These are phyloP conservation scores for Andrena minutula DNA, from an alignment of 2,888 invertebrate genomes.

Conservation along the genomic window DNA sequence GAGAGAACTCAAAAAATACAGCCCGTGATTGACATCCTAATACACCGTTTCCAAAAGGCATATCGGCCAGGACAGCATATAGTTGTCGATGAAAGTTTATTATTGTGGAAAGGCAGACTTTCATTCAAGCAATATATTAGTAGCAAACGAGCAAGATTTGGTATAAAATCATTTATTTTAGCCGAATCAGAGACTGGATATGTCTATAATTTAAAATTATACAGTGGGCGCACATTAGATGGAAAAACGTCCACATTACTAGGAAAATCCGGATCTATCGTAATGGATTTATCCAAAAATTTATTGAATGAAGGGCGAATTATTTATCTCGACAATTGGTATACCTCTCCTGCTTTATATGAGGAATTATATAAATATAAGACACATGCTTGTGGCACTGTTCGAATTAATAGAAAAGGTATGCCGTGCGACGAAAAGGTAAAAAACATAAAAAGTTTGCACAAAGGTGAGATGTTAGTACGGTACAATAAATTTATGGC, in stretches of 20 bases:
- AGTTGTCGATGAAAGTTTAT: not conserved
- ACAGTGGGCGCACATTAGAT: not conserved
- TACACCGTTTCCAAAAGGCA: slow-evolving; percentile 28
- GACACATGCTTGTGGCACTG: no score
- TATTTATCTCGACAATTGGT: slow-evolving; percentile 34
- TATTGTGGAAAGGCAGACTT: not conserved
- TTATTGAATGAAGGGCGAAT: slow-evolving; percentile 19
- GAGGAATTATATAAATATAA: no score
- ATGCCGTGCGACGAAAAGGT: no score
- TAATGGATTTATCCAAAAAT: slow-evolving; percentile 9
- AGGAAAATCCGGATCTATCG: slow-evolving; percentile 9
- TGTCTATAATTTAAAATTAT: slow-evolving; percentile 17
- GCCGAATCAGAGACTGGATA: slow-evolving; percentile 16
- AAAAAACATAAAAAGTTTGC: no score
- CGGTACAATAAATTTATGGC: no score
- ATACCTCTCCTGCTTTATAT: slow-evolving; percentile 6
- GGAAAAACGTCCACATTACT: slow-evolving; percentile 1
- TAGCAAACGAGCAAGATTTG: not conserved
- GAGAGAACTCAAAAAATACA: slow-evolving; percentile 20
- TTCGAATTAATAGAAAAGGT: no score
- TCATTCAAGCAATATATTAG: no score
- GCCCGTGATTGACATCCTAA: slow-evolving; percentile 30
- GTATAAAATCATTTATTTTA: slow-evolving; percentile 1
- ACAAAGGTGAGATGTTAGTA: no score
- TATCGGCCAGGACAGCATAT: slow-evolving; percentile 17